Base-by-base conservation (phyloP, 2,888 invertebrate genomes). In the Coelinius sp. region DNA sequence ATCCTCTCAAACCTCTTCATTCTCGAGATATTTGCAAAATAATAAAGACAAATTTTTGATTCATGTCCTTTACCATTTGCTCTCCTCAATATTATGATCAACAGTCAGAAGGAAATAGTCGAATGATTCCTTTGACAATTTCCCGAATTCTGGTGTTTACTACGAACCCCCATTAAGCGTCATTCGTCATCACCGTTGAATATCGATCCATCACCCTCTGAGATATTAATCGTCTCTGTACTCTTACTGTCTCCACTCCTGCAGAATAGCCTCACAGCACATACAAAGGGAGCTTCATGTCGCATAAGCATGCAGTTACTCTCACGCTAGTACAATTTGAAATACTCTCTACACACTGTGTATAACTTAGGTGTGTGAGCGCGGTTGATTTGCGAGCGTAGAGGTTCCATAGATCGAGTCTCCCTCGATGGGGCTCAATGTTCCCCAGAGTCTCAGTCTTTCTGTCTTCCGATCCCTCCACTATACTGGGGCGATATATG, bases 371-470 rank as follows among this genome's bases (percentile, higher is more conserved):
- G 59, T 63, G 25, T 49, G 67, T 71, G 62, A 41, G 71, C 20
- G 35, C n/a, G 63, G 27, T 81, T 85, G 84, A 85, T 85, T 84
- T 84, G 84, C 79, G 84, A 83, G 81, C 79, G 73, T 79, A 76
- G 79, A 83, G 79, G 74, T 78, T 80, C 81, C 82, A 82, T 83
- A 83, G 81, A 85, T 84, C 82, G 83, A 82, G 53, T 53, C 46
- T 53, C 73, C 77, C 79, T 82, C 78, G 81, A 83, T 82, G 79
- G 78, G 74, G 79, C 79, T 77, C 38, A 22, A 24, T 78, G 74
- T 76, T 85, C 84, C 84, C 85, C 75, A 79, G 85, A 82, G 85
- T 74, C 81, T 78, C 38, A 78, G 80, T 82, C 81, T 83, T 85
- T 85, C 82, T 78, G 70, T 76, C 78, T 78, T 82, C 78, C 78